These are phyloP conservation scores for Microtus obscurus DNA, from an alignment of 2,797 vertebrate species.

Conservation along the genomic window DNA sequence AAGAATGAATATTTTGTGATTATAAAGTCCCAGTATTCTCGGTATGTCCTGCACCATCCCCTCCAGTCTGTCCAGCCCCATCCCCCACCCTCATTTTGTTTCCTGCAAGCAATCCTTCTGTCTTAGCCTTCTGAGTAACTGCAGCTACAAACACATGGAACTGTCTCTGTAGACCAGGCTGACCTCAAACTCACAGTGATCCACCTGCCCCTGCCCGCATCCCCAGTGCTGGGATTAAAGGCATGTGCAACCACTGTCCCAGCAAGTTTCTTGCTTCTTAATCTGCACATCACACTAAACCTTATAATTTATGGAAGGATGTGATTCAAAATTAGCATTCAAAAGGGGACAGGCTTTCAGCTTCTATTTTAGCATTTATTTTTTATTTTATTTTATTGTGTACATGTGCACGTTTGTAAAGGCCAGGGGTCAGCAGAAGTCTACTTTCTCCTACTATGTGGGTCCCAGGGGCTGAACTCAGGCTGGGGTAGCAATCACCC, in stretches of 20 bases:
- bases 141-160: background rate
- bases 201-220: background rate
- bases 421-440: background rate
- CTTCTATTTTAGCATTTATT: background rate
- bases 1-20: conserved; percentile 60
- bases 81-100: background rate
- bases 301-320: background rate
- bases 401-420: background rate
- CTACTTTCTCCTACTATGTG: background rate
- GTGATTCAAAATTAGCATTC: background rate
- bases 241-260: background rate
- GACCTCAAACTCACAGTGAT: background rate
- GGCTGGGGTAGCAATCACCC: background rate
- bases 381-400: background rate
- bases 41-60: background rate
- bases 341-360: background rate
- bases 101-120: background rate
- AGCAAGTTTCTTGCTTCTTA: background rate
- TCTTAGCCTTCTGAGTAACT: background rate
- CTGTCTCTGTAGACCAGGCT: background rate
- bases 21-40: conserved; percentile 55
- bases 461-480: background rate
- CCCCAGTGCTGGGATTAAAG: background rate
- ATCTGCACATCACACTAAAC: background rate
- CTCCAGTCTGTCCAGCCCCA: background rate